Conservation (phyloP, 2,888 invertebrate genomes). For the Adineta ricciae region DNA sequence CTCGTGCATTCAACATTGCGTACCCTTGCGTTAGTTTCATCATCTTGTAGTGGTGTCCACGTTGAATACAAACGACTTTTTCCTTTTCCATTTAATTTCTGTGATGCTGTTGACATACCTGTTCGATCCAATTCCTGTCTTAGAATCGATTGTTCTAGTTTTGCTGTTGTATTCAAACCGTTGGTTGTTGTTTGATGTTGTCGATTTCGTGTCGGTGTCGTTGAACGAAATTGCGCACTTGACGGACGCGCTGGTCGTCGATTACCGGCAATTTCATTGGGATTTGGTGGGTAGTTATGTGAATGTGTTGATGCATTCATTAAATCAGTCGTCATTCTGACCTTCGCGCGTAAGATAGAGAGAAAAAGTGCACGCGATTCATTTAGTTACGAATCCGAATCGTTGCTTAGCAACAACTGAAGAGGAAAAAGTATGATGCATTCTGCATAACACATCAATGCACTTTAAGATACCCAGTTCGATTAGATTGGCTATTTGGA, state of each 20-base stretch:
- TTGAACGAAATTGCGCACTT: neutral
- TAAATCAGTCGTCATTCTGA: neutral
- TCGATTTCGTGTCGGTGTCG: neutral
- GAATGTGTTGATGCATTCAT: neutral
- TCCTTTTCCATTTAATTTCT: conserved; percentile 13
- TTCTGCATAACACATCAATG: neutral
- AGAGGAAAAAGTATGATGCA: neutral
- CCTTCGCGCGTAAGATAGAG: neutral
- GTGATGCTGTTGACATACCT: too few relatives aligned
- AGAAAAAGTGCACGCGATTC: neutral
- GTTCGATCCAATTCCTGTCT: neutral
- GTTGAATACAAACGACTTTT: conserved; percentile 30
- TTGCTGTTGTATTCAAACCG: conserved; percentile 16
- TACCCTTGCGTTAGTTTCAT: conserved; percentile 28
- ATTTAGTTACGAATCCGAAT: neutral
- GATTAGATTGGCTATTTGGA: neutral
- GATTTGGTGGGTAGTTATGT: neutral
- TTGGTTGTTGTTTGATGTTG: neutral
- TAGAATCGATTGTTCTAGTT: neutral
- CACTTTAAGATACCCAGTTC: neutral
- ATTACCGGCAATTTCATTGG: neutral
- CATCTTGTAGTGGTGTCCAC: conserved; percentile 34
- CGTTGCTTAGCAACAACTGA: neutral
- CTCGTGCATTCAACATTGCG: too few relatives aligned
- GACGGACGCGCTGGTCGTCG: neutral